Conservation (phyloP, 2,113 vertebrate genomes). For the Entelurus aequoreus region DNA sequence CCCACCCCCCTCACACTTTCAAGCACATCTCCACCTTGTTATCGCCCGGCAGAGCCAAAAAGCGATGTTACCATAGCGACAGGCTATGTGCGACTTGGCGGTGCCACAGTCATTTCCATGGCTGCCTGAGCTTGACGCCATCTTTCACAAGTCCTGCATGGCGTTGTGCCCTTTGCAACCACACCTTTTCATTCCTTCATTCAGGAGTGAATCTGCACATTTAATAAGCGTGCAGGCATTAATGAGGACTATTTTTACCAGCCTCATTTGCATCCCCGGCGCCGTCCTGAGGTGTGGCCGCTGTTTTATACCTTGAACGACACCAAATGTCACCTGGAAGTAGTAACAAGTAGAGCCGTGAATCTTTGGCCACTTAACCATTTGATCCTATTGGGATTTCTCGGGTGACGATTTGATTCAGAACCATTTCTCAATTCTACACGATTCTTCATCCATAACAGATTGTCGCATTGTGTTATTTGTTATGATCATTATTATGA, state of each 20-base stretch:
- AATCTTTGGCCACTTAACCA: too few species aligned
- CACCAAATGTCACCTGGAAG: slow-evolving; percentile 22
- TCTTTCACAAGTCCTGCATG: slow-evolving; percentile 28
- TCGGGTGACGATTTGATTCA: too few species aligned
- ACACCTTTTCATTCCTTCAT: slow-evolving; percentile 32
- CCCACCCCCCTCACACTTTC: slow-evolving; percentile 10
- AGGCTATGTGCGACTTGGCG: slow-evolving; percentile 57
- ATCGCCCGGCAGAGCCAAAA: slow-evolving; percentile 57
- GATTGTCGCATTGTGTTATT: too few species aligned
- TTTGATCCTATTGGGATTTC: too few species aligned
- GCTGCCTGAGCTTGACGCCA: slow-evolving; percentile 29
- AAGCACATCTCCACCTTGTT: slow-evolving; percentile 63
- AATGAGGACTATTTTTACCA: slow-evolving; percentile 26
- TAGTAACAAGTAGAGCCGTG: slow-evolving; percentile 32
- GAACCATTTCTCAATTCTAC: too few species aligned
- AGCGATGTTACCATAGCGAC: slow-evolving; percentile 59
- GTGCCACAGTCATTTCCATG: slow-evolving; percentile 53
- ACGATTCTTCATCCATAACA: too few species aligned
- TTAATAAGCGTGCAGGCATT: slow-evolving; percentile 19
- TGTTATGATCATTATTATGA: too few species aligned
- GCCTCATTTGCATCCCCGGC: slow-evolving; percentile 3
- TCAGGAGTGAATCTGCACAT: slow-evolving; percentile 16
- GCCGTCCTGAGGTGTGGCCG: slow-evolving; percentile 18
- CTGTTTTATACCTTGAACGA: slow-evolving; percentile 17
- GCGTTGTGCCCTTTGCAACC: slow-evolving; percentile 20